Percentiles rank a stretch among this genome's conserved stretches.
Evolutionary conservation across 2,888 invertebrate genomes (phyloP).

Genomic region (Hydraecia micacea): DNA sequence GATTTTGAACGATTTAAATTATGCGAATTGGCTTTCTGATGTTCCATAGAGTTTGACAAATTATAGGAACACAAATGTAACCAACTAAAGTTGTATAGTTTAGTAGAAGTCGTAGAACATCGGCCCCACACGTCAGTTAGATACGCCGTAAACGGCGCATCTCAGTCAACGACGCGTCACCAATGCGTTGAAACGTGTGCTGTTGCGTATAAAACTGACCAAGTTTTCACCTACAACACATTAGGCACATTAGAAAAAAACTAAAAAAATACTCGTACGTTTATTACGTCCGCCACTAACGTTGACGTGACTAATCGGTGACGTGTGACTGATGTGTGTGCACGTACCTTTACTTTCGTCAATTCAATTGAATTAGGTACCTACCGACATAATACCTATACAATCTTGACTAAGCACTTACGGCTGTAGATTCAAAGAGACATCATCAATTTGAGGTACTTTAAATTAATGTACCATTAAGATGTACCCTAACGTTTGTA

Average conservation of each 20-base stretch:
- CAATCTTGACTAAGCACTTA: slow-evolving; percentile 60
- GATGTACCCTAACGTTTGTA: slow-evolving; percentile 76
- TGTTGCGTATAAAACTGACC: not conserved
- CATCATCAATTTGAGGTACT: slow-evolving; percentile 69
- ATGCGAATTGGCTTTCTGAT: too few relatives aligned
- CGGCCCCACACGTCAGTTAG: too few relatives aligned
- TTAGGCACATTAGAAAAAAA: too few relatives aligned
- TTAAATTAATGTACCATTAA: slow-evolving; percentile 78
- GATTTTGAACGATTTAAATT: not conserved
- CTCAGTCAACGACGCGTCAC: not conserved
- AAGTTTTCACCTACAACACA: not conserved
- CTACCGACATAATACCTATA: slow-evolving; percentile 37
- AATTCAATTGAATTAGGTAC: slow-evolving; percentile 43
- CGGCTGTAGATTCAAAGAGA: slow-evolving; percentile 60
- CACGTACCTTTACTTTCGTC: slow-evolving; percentile 22
- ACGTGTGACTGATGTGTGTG: slow-evolving; percentile 1
- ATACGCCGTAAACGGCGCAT: not conserved
- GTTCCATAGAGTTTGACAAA: not conserved
- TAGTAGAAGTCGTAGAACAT: not conserved
- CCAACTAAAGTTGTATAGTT: not conserved
- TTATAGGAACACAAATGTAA: not conserved
- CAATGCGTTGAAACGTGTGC: not conserved
- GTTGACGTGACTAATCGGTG: not conserved
- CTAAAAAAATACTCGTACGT: too few relatives aligned
- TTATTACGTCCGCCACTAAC: too few relatives aligned